Percentiles rank a stretch among this genome's conserved stretches.
phyloP scores from a whole-genome alignment of 1,140 invertebrate species.

The Papilio polyxenes region DNA sequence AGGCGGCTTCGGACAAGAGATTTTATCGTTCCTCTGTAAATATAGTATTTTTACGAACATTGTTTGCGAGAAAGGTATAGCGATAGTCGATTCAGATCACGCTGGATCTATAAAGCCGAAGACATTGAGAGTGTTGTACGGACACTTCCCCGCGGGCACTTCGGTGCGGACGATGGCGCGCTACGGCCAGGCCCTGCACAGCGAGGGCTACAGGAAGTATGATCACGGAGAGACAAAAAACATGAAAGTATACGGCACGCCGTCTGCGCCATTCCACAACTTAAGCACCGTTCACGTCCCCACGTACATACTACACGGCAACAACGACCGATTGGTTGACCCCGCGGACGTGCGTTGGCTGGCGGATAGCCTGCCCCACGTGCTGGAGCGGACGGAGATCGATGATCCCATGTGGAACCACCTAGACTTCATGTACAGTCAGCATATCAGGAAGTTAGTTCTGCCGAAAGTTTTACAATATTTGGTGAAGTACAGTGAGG shows the following conservation, averaged over 20 bases:
- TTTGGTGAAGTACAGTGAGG: conserved; percentile 50
- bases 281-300: conserved; percentile 78
- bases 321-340: conserved; percentile 66
- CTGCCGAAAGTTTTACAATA: conserved; percentile 66
- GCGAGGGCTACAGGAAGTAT: conserved; percentile 75
- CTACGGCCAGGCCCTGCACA: conserved; percentile 79
- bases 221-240: conserved; percentile 80
- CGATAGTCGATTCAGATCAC: conserved; percentile 51
- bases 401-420: conserved; percentile 66
- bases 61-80: conserved; percentile 44
- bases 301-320: conserved; percentile 61
- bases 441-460: conserved; percentile 51
- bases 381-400: conserved; percentile 54
- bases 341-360: conserved; percentile 62
- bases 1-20: conserved; percentile 52
- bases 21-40: conserved; percentile 55
- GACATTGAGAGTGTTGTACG: conserved; percentile 60
- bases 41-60: conserved; percentile 41
- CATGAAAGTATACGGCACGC: conserved; percentile 74
- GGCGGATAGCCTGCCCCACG: conserved; percentile 57
- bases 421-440: conserved; percentile 61
- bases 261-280: conserved; percentile 78
- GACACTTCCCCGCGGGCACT: conserved; percentile 87
- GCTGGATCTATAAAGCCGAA: conserved; percentile 54
- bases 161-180: conserved; percentile 85